Percentiles rank a stretch among this genome's conserved stretches.
phyloP scores from a whole-genome alignment of 2,888 invertebrate species.

The Plebejus anna region DNA sequence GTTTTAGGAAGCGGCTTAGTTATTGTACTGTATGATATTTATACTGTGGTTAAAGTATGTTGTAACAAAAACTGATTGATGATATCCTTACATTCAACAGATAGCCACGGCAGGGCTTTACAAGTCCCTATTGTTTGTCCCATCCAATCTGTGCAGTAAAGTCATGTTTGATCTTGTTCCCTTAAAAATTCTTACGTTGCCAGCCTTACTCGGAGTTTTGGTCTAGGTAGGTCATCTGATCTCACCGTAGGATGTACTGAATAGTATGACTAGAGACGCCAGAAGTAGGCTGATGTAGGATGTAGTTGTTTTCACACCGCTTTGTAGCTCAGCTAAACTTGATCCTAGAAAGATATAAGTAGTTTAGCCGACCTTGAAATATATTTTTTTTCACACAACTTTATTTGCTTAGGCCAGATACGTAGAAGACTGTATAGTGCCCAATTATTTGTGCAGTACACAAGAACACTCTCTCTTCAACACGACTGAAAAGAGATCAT shows the following conservation, averaged over 20 bases:
- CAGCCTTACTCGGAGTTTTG: conserved; percentile 39
- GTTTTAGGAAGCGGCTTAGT: background rate
- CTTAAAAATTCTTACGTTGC: conserved; percentile 46
- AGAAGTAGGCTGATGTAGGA: conserved; percentile 60
- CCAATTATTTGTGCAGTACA: no score
- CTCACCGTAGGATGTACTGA: conserved; percentile 51
- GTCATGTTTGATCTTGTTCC: conserved; percentile 43
- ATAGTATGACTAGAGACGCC: conserved; percentile 52
- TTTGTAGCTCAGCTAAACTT: conserved; percentile 70
- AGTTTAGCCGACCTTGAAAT: background rate
- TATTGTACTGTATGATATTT: background rate
- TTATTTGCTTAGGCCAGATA: no score
- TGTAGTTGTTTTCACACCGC: conserved; percentile 66
- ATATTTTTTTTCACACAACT: no score
- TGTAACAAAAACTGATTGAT: background rate
- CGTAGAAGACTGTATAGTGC: no score
- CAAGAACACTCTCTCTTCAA: no score
- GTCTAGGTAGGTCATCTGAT: conserved; percentile 62
- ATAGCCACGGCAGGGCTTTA: background rate
- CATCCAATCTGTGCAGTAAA: conserved; percentile 1
- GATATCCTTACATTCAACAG: background rate
- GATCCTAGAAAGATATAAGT: conserved; percentile 52
- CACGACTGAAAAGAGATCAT: no score
- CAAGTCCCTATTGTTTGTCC: background rate
- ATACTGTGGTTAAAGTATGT: background rate